These are phyloP conservation scores for Meda fulgida DNA, from an alignment of 2,797 vertebrate species.

Conservation along the genomic window DNA sequence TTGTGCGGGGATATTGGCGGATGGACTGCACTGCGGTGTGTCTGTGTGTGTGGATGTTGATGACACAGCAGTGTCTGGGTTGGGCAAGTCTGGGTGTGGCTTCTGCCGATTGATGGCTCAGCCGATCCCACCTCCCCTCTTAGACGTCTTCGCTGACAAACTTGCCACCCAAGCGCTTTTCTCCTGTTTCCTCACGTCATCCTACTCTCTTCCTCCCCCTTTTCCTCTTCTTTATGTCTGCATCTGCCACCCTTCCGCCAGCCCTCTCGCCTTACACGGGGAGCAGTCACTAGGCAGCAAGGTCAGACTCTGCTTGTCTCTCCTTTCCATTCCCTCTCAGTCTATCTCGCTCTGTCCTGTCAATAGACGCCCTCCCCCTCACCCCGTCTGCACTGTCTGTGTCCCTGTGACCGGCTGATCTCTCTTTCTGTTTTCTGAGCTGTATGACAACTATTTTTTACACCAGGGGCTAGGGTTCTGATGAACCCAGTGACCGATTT, in stretches of 20 bases:
- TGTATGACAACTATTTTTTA: slow-evolving; percentile 26
- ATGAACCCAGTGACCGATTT: slow-evolving; percentile 25
- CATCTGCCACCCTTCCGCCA: slow-evolving; percentile 67
- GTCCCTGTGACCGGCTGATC: slow-evolving; percentile 39
- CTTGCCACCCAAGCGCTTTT: slow-evolving; percentile 49
- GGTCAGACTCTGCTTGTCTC: slow-evolving; percentile 74
- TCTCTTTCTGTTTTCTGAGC: slow-evolving; percentile 47
- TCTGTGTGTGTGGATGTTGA: slow-evolving; percentile 47
- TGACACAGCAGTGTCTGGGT: slow-evolving; percentile 57
- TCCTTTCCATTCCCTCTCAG: slow-evolving; percentile 65
- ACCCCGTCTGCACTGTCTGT: slow-evolving; percentile 17
- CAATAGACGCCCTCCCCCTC: slow-evolving; percentile 21
- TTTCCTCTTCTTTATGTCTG: slow-evolving; percentile 47
- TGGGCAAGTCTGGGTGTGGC: slow-evolving; percentile 64
- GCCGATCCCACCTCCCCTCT: slow-evolving; percentile 35
- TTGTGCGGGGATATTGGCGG: slow-evolving; percentile 53
- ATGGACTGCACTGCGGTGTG: slow-evolving; percentile 54
- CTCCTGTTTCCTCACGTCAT: slow-evolving; percentile 54
- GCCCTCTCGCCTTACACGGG: slow-evolving; percentile 57
- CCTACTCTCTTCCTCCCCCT: slow-evolving; percentile 57
- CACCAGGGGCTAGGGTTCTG: slow-evolving; percentile 6
- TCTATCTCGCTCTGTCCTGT: slow-evolving; percentile 2
- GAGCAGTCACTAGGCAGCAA: slow-evolving; percentile 75
- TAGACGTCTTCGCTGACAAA: slow-evolving; percentile 53
- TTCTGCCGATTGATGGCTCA: slow-evolving; percentile 68